Percentiles rank a stretch among this genome's conserved stretches.
Conservation (phyloP, 2,888 invertebrate species). For the Ptychoptera albimana region DNA sequence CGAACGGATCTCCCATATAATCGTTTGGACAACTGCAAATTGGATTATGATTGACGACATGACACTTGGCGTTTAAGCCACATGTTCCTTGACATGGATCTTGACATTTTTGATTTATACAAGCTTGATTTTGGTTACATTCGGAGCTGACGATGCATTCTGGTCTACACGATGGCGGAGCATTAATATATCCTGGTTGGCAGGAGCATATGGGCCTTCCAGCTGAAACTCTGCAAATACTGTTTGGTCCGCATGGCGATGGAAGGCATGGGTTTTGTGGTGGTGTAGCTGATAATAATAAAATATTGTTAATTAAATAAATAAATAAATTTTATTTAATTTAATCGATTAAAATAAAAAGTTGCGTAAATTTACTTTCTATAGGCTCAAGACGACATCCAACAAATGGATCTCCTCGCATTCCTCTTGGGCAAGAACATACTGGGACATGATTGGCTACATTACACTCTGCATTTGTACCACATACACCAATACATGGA, state of each 20-base stretch:
- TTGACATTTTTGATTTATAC: constrained; percentile 59
- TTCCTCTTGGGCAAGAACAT: constrained; percentile 61
- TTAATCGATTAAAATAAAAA: background rate
- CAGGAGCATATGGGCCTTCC: constrained; percentile 65
- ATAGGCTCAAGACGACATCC: constrained; percentile 47
- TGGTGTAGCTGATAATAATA: constrained; percentile 18
- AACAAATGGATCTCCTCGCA: constrained; percentile 68
- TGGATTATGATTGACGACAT: constrained; percentile 64
- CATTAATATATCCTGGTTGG: constrained; percentile 51
- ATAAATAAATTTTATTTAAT: background rate
- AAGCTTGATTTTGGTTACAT: constrained; percentile 57
- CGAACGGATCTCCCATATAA: constrained; percentile 62
- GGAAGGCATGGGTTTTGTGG: constrained; percentile 51
- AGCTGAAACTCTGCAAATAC: constrained; percentile 53
- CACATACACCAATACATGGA: constrained; percentile 74
- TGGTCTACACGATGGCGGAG: constrained; percentile 60
- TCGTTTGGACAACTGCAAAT: constrained; percentile 56
- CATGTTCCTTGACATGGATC: constrained; percentile 66
- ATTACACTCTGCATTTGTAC: constrained; percentile 63
- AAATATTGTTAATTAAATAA: no score
- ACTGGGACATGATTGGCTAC: constrained; percentile 70
- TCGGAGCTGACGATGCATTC: constrained; percentile 67
- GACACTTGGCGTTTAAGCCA: constrained; percentile 60
- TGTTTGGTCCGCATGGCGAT: constrained; percentile 64
- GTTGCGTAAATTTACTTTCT: constrained; percentile 34